Percentiles rank a stretch among this genome's conserved stretches.
phyloP scores from a whole-genome alignment of 37 sponge, comb jelly and placozoan species.

The Hormiphora californensis region DNA sequence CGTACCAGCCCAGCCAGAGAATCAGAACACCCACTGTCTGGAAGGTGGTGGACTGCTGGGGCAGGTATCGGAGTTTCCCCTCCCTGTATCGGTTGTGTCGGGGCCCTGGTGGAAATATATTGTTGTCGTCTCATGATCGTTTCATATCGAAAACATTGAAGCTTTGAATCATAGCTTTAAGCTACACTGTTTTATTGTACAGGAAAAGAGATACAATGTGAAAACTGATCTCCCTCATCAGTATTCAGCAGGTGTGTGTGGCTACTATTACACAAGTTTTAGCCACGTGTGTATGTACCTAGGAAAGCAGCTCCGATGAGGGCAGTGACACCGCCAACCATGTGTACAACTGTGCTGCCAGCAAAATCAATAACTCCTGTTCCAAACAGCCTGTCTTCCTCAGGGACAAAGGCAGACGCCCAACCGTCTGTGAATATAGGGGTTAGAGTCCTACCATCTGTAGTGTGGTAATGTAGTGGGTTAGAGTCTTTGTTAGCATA shows the following conservation, averaged over 20 bases:
- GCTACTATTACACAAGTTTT: too few relatives aligned
- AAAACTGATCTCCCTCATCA: too few relatives aligned
- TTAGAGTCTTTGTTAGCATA: too few relatives aligned
- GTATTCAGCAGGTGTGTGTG: too few relatives aligned
- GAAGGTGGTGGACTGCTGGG: not conserved
- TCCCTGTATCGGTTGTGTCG: not conserved
- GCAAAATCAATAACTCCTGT: slow-evolving; percentile 5
- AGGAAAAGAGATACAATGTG: too few relatives aligned
- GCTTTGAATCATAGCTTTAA: too few relatives aligned
- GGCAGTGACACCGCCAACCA: slow-evolving; percentile 27
- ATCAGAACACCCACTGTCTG: not conserved
- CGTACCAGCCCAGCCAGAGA: slow-evolving; percentile 14
- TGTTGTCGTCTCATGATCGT: too few relatives aligned
- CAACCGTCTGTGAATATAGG: not conserved
- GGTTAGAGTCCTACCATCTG: not conserved
- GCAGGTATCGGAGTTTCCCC: not conserved
- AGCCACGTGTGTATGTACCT: too few relatives aligned
- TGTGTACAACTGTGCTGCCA: slow-evolving; percentile 30
- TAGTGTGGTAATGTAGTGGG: too few relatives aligned
- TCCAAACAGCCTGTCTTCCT: not conserved
- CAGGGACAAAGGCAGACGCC: not conserved
- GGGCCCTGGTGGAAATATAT: too few relatives aligned
- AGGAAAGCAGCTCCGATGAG: not conserved
- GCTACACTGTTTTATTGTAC: too few relatives aligned
- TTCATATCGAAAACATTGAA: too few relatives aligned